Base-by-base conservation (phyloP, 92 coral and sea anemone species). In the Bergia sp. region DNA sequence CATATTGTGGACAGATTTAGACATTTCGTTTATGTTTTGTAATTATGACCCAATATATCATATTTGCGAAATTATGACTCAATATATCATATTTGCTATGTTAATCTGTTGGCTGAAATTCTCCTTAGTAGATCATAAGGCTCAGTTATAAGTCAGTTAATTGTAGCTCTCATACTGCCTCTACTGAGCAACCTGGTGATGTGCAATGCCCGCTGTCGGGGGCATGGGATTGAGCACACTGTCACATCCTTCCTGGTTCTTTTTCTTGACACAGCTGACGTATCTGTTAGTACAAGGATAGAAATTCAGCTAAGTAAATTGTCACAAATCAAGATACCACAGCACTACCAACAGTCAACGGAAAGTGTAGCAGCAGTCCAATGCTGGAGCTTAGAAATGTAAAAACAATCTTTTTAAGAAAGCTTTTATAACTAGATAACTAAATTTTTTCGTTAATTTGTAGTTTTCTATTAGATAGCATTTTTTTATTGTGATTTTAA, bases 231-330 rank as follows among this genome's bases (percentile, higher is more conserved):
- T 39, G 3, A 82, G 74, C 20, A 82, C 21, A 16, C 39, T 41
- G 4, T 64, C 39, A 37, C 86, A 82, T 37, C 86, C 86, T 13
- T 82, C 38, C 13, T 82, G 86, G 37, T 82, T 10, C 12, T 44
- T 82, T 29, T 64, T 65, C 73, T 82, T 82, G 38, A 65, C 55
- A 42, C 86, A 82, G 21, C 86, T 82, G 13, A 41, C 73, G 43
- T 82, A 82, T 64, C 86, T 82, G 53, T 41, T 73, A 2, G n/a
- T 13, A 21, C 39, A 73, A 3, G 42, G 41, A 37, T 18, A 73
- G 13, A 13, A 73, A 73, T 18, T 61, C 16, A 10, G 58, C 12
- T 15, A 53, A 10, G 1, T 9, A 53, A 10, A 53, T 53, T 53
- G 2, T 45, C 1, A 53, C 1, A 10, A 7, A 53, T 53, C 58